A percentile compares a stretch with the other conserved stretches of the same genome.
These are phyloP conservation scores for Sula dactylatra DNA, from an alignment of 2,113 vertebrate genomes.

Conservation along the genomic window DNA sequence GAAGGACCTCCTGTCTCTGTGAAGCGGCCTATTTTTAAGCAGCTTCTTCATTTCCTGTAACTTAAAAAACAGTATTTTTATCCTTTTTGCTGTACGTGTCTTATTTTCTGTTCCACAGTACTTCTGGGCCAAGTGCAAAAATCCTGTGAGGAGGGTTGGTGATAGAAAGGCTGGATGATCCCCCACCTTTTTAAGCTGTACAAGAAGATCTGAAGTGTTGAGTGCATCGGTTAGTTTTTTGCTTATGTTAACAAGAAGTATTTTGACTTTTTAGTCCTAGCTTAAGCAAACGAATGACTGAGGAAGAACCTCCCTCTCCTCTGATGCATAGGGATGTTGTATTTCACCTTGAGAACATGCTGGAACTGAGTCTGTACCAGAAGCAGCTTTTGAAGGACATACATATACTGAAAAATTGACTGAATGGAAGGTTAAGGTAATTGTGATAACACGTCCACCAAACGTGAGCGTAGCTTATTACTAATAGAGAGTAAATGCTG, in stretches of 20 bases:
- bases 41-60: background rate
- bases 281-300: background rate
- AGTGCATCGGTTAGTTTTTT: background rate
- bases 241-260: background rate
- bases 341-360: background rate
- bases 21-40: background rate
- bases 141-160: background rate
- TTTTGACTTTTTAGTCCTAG: background rate
- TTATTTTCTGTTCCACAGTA: background rate
- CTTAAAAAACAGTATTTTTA: background rate
- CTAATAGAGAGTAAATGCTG: background rate
- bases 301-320: background rate
- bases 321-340: background rate
- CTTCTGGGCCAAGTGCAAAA: background rate
- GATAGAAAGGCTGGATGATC: background rate
- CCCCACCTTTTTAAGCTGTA: background rate
- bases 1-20: background rate
- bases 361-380: background rate
- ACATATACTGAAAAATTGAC: background rate
- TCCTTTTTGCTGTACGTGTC: background rate
- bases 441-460: fast-evolving
- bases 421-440: background rate
- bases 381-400: background rate
- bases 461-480: fast-evolving
- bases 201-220: background rate